phyloP scores from a whole-genome alignment of 2,888 invertebrate species.

The Luperina nickerlii region DNA sequence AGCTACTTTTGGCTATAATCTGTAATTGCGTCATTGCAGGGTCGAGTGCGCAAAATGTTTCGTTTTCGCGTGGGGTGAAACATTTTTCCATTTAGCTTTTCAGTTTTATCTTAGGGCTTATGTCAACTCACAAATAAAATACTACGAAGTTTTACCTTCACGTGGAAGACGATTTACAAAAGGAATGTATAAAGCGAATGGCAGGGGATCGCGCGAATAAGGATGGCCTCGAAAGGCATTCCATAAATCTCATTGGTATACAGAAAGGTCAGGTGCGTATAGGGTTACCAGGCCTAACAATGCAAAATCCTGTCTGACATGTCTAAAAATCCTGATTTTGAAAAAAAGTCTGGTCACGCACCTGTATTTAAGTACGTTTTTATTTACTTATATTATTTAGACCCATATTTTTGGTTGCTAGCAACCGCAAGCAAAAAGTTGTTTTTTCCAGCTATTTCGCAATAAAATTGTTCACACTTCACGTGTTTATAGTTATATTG shows the following conservation, averaged over 20 bases:
- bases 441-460: too few species aligned
- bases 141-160: neutral
- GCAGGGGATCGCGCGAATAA: neutral
- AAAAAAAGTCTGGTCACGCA: too few species aligned
- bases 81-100: neutral
- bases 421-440: too few species aligned
- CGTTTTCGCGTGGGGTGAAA: neutral
- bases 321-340: too few species aligned
- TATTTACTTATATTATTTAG: too few species aligned
- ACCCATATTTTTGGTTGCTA: too few species aligned
- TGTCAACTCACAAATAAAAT: constrained; percentile 17
- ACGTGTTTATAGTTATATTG: too few species aligned
- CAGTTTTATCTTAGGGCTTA: neutral
- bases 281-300: too few species aligned
- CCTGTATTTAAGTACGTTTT: too few species aligned
- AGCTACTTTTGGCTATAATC: constrained; percentile 6
- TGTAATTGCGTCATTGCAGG: neutral
- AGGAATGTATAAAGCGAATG: constrained; percentile 16
- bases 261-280: constrained; percentile 13
- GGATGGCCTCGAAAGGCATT: constrained; percentile 11
- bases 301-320: too few species aligned
- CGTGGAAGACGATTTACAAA: neutral
- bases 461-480: too few species aligned
- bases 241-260: constrained; percentile 23
- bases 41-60: neutral